These are phyloP conservation scores for Oreochromis tanganicae DNA, from an alignment of 2,113 vertebrate species.

Conservation along the genomic window DNA sequence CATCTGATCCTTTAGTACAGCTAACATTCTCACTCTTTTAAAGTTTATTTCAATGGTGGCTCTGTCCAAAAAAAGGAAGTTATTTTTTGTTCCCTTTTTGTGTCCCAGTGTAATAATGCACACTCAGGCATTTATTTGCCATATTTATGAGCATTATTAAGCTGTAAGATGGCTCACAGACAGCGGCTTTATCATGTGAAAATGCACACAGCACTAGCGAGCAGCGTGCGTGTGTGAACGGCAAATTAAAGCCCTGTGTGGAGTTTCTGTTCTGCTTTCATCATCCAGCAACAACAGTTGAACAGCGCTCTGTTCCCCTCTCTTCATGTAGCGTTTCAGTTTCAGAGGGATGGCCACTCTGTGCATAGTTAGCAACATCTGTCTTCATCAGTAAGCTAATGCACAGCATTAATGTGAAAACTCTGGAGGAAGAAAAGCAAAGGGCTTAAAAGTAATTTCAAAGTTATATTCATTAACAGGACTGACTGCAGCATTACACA, in stretches of 20 bases:
- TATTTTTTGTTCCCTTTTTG: neutral
- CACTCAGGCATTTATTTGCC: neutral
- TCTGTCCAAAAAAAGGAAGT: neutral
- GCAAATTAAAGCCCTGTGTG: neutral
- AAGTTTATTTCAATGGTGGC: neutral
- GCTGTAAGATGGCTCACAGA: neutral
- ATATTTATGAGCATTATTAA: neutral
- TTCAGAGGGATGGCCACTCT: neutral
- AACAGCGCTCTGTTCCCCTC: neutral
- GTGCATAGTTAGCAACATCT: neutral
- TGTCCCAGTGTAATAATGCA: neutral
- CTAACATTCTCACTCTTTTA: neutral
- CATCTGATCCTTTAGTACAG: neutral
- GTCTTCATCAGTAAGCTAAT: neutral
- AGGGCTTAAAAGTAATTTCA: neutral
- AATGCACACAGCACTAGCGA: neutral
- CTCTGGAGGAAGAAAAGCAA: neutral
- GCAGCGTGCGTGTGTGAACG: neutral
- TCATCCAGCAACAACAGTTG: neutral
- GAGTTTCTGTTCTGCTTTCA: neutral
- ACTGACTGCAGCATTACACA: neutral
- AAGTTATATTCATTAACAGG: rapidly evolving
- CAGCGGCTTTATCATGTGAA: neutral
- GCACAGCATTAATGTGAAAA: neutral
- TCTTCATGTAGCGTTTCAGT: neutral